phyloP scores from a whole-genome alignment of 2,797 vertebrate genomes.

The Brachyalestes nurse region DNA sequence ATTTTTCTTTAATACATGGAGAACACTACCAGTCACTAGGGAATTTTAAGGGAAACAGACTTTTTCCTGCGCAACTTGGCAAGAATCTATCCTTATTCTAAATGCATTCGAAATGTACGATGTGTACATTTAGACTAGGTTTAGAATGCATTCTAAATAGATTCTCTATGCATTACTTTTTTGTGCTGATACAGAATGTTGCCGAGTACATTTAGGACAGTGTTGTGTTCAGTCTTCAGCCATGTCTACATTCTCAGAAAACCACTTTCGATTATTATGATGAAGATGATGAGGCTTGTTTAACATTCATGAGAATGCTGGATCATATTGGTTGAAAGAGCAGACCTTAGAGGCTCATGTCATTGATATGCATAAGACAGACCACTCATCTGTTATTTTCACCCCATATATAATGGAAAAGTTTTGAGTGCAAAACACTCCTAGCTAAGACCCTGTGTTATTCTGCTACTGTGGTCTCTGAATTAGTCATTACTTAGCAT shows the following conservation, averaged over 20 bases:
- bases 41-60: no score
- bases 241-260: background rate
- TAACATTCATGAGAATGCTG: background rate
- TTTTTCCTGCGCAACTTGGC: no score
- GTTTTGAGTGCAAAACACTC: background rate
- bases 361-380: background rate
- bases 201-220: no score
- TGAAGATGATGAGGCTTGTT: background rate
- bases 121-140: no score
- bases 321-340: background rate
- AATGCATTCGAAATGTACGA: no score
- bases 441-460: background rate
- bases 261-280: background rate
- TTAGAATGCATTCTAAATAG: no score
- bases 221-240: no score
- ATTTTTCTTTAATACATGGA: no score
- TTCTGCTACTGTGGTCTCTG: conserved; percentile 17
- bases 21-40: no score
- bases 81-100: no score
- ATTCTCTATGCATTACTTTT: no score
- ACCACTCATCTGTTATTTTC: background rate
- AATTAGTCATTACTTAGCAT: conserved; percentile 31
- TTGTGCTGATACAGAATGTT: no score
- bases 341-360: background rate
- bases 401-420: conserved; percentile 25